These are phyloP conservation scores for Dysdera silvatica DNA, from an alignment of 1,140 invertebrate species.

Conservation along the genomic window DNA sequence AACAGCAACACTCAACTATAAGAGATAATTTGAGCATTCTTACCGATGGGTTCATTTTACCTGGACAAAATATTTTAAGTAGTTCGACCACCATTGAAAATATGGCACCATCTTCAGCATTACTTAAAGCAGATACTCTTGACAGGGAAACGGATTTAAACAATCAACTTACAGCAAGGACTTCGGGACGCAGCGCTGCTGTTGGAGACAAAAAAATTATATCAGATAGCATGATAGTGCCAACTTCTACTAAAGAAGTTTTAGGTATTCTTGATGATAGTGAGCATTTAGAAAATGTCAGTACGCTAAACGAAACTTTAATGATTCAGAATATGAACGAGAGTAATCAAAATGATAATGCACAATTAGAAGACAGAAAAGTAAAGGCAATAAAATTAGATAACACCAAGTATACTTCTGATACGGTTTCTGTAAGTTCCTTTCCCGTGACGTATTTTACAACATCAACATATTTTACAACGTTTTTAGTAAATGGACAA, in stretches of 20 bases:
- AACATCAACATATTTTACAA: conserved; percentile 87
- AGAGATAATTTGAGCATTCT: conserved; percentile 31
- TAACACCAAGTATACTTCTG: not conserved
- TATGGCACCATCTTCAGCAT: conserved; percentile 12
- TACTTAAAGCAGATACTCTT: conserved; percentile 11
- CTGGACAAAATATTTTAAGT: not conserved
- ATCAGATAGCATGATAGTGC: not conserved
- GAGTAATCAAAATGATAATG: too few species aligned
- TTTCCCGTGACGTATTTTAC: conserved; percentile 51
- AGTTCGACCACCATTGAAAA: conserved; percentile 4
- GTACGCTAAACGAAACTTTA: too few species aligned
- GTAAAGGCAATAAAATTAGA: conserved; percentile 1
- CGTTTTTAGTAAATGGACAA: conserved; percentile 76
- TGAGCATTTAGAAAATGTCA: too few species aligned
- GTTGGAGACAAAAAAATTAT: conserved; percentile 5
- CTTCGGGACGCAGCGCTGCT: conserved; percentile 12
- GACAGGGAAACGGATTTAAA: not conserved
- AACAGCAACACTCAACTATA: conserved; percentile 33
- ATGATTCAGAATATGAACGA: too few species aligned
- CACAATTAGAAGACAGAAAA: too few species aligned
- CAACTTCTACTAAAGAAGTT: not conserved
- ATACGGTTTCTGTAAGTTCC: not conserved
- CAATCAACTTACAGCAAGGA: not conserved
- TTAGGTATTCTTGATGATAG: too few species aligned
- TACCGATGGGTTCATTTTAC: conserved; percentile 25